Base-by-base conservation (phyloP, 2,113 vertebrate genomes). In the Gopherus flavomarginatus region DNA sequence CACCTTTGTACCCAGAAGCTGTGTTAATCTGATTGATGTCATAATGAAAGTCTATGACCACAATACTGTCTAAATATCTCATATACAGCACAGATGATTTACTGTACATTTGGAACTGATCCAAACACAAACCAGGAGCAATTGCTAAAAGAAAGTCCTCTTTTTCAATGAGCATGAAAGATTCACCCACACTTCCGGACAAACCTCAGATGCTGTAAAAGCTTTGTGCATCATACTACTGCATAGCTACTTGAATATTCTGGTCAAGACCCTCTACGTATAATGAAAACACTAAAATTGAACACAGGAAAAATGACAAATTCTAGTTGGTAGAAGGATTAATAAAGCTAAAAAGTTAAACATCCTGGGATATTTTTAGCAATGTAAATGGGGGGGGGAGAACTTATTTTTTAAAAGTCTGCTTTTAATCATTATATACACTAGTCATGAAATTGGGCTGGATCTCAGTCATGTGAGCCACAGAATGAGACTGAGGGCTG, bases 171-270 rank as follows among this genome's bases (percentile, higher is more conserved):
- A 81, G 47, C 82, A 72, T 50, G 4, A 94, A 95, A 19, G 94
- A 50, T 89, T 80, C 69, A 85, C 9, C 24, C 88, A 91, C 86
- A 89, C 57, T 69, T 86, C 11, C 52, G 31, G 47, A 9, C 47
- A 49, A 59, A 6, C 31, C 94, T 85, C 84, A 53, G 31, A 65
- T 88, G 83, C 29, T 12, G 26, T 2, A 83, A 75, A 81, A 91
- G 82, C 77, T 78, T 85, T 95, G 91, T 86, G 50, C 82, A 94
- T 81, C 85, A 52, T 81, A 86, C 69, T 69, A 90, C 50, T 29
- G 10, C 42, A 82, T 3, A 82, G 87, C 35, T 57, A 35, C 78
- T 82, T 81, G 88, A 42, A 44, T 65, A 83, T 14, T 53, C 35
- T 14, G 11, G 72, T 94, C 49, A 90, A 78, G 89, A 81, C 6